A percentile compares a stretch with the other conserved stretches of the same genome.
phyloP scores from a whole-genome alignment of 2,888 invertebrate species.

The Actias luna region DNA sequence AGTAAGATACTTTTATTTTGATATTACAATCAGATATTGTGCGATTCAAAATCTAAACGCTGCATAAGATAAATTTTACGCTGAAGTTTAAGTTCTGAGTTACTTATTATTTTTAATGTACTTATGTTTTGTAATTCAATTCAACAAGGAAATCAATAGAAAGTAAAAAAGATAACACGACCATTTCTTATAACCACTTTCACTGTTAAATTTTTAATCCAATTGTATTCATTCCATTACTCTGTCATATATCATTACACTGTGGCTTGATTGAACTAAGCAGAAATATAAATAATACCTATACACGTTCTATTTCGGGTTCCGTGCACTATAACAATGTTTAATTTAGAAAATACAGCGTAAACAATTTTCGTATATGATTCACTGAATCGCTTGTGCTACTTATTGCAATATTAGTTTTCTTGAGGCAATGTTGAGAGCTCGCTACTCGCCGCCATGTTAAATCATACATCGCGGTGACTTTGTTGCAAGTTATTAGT shows the following conservation, averaged over 20 bases:
- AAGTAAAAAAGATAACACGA: neutral
- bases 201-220: neutral
- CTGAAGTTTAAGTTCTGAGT: no score
- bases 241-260: constrained; percentile 27
- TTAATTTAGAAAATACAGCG: constrained; percentile 45
- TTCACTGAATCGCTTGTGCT: constrained; percentile 56
- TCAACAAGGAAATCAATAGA: neutral
- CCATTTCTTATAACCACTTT: neutral
- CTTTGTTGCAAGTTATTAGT: constrained; percentile 1
- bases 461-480: neutral
- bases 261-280: constrained; percentile 13
- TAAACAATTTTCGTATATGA: constrained; percentile 50
- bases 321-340: constrained; percentile 49
- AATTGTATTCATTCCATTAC: neutral
- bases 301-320: constrained; percentile 40
- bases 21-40: no score
- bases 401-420: constrained; percentile 49
- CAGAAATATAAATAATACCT: constrained; percentile 14
- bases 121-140: no score
- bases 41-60: no score
- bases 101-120: no score
- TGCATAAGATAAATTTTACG: no score
- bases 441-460: neutral
- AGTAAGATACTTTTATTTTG: no score
- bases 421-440: constrained; percentile 40